Percentiles rank a stretch among this genome's conserved stretches.
These are phyloP conservation scores for Phyllotreta cruciferae DNA, from an alignment of 2,888 invertebrate genomes.

Conservation along the genomic window DNA sequence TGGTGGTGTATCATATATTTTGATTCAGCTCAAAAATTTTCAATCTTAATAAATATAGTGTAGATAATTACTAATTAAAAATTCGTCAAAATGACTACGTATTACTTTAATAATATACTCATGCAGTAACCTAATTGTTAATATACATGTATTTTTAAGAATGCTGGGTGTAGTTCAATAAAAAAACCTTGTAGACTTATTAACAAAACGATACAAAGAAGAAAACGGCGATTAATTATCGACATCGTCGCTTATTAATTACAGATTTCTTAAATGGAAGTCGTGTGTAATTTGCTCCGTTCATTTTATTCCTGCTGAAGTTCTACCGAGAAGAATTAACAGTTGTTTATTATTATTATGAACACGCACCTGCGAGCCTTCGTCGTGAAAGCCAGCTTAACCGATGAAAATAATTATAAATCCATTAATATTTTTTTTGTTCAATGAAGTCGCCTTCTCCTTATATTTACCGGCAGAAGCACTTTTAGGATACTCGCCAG, in stretches of 20 bases:
- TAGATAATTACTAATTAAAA: too few species aligned
- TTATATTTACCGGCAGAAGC: constrained; percentile 21
- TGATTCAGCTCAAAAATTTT: too few species aligned
- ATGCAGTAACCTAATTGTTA: too few species aligned
- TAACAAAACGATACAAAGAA: neutral
- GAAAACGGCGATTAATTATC: constrained; percentile 5
- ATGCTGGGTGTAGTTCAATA: too few species aligned
- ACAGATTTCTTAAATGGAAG: constrained; percentile 6
- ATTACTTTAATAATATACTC: too few species aligned
- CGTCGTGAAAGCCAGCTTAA: constrained; percentile 21
- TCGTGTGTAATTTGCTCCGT: constrained; percentile 2
- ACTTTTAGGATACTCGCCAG: constrained; percentile 23
- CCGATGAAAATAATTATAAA: constrained; percentile 19
- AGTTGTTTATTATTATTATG: constrained; percentile 8
- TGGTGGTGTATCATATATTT: too few species aligned
- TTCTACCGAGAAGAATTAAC: constrained; percentile 3
- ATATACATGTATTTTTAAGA: too few species aligned
- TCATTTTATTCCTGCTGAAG: neutral
- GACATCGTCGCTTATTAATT: constrained; percentile 7
- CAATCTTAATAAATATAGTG: too few species aligned
- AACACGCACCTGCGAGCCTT: constrained; percentile 21
- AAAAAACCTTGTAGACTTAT: neutral
- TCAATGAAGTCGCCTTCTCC: constrained; percentile 18
- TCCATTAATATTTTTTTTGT: constrained; percentile 21
- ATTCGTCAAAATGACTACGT: too few species aligned